Conservation (phyloP, 1,140 invertebrate species). For the Drosophila melanica region DNA sequence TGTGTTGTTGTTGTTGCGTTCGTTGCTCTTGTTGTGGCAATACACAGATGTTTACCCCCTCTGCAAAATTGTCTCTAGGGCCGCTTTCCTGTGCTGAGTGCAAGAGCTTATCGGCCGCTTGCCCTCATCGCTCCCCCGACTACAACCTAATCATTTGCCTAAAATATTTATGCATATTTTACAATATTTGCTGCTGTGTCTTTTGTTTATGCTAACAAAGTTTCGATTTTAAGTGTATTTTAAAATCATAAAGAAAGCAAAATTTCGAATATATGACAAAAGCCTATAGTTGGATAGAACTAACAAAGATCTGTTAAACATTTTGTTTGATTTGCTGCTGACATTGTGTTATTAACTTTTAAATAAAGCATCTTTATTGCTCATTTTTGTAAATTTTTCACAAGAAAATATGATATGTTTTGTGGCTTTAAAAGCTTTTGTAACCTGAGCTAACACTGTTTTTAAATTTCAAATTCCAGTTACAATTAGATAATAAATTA, state of each 20-base stretch:
- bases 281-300: not conserved
- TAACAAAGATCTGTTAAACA: not conserved
- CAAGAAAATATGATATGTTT: no score
- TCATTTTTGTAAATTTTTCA: no score
- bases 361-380: no score
- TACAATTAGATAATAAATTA: no score
- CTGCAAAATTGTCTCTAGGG: constrained; percentile 1
- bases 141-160: constrained; percentile 19
- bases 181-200: constrained; percentile 13
- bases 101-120: constrained; percentile 29
- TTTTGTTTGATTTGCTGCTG: no score
- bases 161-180: constrained; percentile 38
- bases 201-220: constrained; percentile 9
- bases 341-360: no score
- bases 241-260: not conserved
- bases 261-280: not conserved
- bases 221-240: constrained; percentile 2
- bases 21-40: constrained; percentile 1
- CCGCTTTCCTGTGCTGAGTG: constrained; percentile 20
- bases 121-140: constrained; percentile 14
- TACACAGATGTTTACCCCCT: constrained; percentile 51
- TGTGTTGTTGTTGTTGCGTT: constrained; percentile 31
- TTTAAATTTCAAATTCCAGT: no score
- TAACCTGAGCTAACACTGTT: no score
- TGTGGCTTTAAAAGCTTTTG: no score